Evolutionary conservation across 2,113 vertebrate genomes (phyloP).

Genomic region (Mustelus asterias): DNA sequence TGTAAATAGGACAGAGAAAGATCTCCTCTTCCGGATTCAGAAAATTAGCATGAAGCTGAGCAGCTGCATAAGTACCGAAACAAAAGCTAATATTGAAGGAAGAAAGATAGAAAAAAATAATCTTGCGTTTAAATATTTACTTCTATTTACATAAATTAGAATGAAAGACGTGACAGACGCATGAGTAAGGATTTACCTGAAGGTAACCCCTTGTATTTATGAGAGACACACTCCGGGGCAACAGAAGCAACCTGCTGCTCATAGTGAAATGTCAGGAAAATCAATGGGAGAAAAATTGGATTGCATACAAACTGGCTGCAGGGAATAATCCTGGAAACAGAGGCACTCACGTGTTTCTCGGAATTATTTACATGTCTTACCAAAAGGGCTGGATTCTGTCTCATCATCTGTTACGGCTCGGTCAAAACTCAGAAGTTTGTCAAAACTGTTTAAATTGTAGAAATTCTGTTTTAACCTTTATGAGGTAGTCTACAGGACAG

Average conservation of each 20-base stretch:
- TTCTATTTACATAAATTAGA: not conserved
- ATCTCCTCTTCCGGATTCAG: not conserved
- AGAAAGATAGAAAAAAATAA: not conserved
- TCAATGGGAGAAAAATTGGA: not conserved
- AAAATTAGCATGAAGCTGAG: not conserved
- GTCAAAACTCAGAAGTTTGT: not conserved
- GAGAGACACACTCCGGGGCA: not conserved
- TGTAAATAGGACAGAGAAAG: not conserved
- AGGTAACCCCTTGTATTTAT: not conserved
- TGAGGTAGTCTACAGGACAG: not conserved
- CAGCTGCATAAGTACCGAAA: constrained; percentile 9
- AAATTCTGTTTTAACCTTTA: not conserved
- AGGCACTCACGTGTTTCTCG: not conserved
- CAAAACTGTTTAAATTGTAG: not conserved
- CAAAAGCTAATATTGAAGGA: not conserved
- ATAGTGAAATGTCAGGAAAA: not conserved
- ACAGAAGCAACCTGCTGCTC: not conserved
- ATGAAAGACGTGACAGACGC: not conserved
- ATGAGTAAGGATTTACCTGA: not conserved
- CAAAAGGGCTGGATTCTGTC: not conserved
- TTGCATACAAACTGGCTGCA: not conserved
- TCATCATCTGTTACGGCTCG: not conserved
- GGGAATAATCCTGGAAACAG: not conserved
- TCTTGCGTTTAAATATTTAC: not conserved
- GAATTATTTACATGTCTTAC: not conserved